Percentiles rank a stretch among this genome's conserved stretches.
Evolutionary conservation across 2,797 vertebrate species (phyloP).

Genomic region (Salarias fasciatus): DNA sequence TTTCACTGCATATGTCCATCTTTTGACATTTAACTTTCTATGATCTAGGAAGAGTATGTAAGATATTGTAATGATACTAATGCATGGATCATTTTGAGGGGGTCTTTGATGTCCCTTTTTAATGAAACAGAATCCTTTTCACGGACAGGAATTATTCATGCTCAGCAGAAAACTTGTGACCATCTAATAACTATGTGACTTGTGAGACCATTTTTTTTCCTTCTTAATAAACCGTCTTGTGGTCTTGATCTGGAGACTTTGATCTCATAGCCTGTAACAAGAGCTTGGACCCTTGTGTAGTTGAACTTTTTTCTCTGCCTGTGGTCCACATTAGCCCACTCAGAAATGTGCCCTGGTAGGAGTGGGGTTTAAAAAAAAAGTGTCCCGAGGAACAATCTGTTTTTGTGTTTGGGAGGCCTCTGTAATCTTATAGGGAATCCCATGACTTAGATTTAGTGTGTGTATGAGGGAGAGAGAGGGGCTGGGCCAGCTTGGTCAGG

Average conservation of each 20-base stretch:
- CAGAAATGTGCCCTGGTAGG: constrained; percentile 44
- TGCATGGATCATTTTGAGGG: no score
- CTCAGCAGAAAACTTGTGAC: constrained; percentile 29
- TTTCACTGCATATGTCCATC: no score
- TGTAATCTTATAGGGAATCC: constrained; percentile 77
- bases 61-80: no score
- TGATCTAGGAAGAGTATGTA: no score
- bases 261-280: not conserved
- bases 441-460: constrained; percentile 81
- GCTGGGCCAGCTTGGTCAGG: constrained; percentile 34
- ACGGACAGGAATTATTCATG: not conserved
- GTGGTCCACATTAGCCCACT: constrained; percentile 30
- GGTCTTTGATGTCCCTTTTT: no score
- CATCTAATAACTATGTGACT: constrained; percentile 35
- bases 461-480: constrained; percentile 34
- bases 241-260: not conserved
- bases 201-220: not conserved
- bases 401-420: constrained; percentile 67
- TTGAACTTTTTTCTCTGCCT: constrained; percentile 24
- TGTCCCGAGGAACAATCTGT: constrained; percentile 68
- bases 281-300: not conserved
- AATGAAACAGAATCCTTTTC: not conserved
- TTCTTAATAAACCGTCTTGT: not conserved
- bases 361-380: constrained; percentile 11
- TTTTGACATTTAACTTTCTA: no score